These are phyloP conservation scores for Phalacrocorax carbo DNA, from an alignment of 2,113 vertebrate genomes.

Conservation along the genomic window DNA sequence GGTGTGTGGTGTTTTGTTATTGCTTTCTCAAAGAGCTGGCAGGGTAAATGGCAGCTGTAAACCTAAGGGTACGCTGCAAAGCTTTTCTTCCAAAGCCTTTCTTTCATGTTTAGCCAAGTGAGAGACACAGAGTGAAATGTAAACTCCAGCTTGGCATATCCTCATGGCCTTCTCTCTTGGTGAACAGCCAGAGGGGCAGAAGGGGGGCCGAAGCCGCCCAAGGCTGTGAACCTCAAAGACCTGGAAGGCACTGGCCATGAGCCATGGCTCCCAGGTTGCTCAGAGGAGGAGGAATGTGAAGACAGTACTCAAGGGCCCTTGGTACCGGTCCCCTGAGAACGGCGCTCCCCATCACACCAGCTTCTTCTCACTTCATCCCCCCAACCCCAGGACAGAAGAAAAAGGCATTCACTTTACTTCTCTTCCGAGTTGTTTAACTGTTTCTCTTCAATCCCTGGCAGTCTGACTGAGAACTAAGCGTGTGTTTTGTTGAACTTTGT, in stretches of 20 bases:
- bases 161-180: not conserved
- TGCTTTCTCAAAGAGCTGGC: slow-evolving; percentile 19
- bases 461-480: not conserved
- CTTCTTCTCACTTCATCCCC: not conserved
- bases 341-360: not conserved
- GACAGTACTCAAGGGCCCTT: not conserved
- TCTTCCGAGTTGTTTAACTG: not conserved
- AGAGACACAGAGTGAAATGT: slow-evolving; percentile 67
- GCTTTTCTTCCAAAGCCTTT: slow-evolving; percentile 50
- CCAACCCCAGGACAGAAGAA: not conserved
- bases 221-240: not conserved
- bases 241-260: not conserved
- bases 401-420: slow-evolving; percentile 19
- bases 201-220: not conserved
- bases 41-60: slow-evolving; percentile 61
- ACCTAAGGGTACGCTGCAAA: slow-evolving; percentile 48
- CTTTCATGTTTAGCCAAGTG: slow-evolving; percentile 79
- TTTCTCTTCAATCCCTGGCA: slow-evolving; percentile 35
- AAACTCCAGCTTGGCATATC: slow-evolving; percentile 7
- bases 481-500: slow-evolving; percentile 49
- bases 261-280: not conserved
- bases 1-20: not conserved
- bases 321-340: not conserved
- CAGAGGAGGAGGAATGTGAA: not conserved
- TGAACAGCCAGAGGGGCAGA: not conserved